phyloP scores from a whole-genome alignment of 2,797 vertebrate genomes.

The Gorsachius magnificus region DNA sequence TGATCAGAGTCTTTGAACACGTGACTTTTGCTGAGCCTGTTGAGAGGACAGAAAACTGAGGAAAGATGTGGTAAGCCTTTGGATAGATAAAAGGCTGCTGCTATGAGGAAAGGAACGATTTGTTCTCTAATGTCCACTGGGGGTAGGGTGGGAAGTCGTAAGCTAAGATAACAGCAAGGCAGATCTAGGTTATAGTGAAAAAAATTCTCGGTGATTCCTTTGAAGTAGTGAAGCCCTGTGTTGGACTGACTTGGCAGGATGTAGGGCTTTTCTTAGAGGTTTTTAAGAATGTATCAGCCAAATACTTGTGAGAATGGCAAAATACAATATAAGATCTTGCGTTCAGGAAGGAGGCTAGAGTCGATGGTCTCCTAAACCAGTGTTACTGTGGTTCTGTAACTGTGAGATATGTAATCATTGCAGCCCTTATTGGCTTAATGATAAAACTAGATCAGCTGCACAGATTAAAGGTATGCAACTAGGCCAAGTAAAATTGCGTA shows the following conservation, averaged over 20 bases:
- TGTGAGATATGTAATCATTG: neutral
- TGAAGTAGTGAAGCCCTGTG: neutral
- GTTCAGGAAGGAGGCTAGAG: neutral
- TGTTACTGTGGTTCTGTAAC: neutral
- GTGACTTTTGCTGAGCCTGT: neutral
- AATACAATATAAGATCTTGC: neutral
- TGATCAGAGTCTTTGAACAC: neutral
- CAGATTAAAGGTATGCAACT: slow-evolving; percentile 36
- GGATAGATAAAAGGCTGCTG: slow-evolving; percentile 25
- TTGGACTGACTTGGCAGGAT: neutral
- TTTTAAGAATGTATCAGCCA: neutral
- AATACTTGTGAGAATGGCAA: neutral
- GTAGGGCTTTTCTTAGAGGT: neutral
- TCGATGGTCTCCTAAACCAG: neutral
- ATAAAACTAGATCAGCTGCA: neutral
- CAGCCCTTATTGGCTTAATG: neutral
- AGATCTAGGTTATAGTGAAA: neutral
- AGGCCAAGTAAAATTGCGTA: slow-evolving; percentile 28
- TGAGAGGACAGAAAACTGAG: neutral
- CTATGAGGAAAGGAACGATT: neutral
- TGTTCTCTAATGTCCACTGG: neutral
- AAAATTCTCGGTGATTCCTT: neutral
- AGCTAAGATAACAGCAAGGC: neutral
- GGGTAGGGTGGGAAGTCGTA: neutral
- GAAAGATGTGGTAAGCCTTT: neutral